Evolutionary conservation across 2,888 invertebrate genomes (phyloP).

Genomic region (Marronus borbonicus): DNA sequence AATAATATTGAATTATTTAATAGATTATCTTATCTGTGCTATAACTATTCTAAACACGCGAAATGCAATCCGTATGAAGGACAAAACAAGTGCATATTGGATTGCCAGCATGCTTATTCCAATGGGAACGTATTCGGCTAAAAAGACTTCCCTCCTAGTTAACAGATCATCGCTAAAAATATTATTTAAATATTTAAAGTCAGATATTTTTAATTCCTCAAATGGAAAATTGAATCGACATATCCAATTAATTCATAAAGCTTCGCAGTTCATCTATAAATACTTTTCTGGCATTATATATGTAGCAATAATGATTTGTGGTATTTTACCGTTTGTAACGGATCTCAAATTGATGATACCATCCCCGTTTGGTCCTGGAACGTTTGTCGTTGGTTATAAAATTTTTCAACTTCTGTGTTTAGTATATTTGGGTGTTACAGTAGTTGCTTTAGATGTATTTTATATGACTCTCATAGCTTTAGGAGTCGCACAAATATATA

Average conservation of each 20-base stretch:
- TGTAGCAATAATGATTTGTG: neutral
- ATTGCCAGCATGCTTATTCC: constrained; percentile 5
- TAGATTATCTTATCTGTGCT: neutral
- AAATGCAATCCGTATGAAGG: constrained; percentile 10
- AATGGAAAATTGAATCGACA: neutral
- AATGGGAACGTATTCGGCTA: neutral
- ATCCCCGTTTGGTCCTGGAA: neutral
- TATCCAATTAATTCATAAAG: constrained; percentile 4
- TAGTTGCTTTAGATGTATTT: constrained; percentile 1
- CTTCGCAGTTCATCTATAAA: neutral
- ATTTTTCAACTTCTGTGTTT: neutral
- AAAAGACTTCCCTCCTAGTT: neutral
- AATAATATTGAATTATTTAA: neutral
- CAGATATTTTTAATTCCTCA: constrained; percentile 1
- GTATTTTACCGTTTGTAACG: neutral
- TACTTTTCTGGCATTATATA: constrained; percentile 14
- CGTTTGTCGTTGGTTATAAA: constrained; percentile 2
- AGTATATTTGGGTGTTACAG: neutral
- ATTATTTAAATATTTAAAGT: constrained; percentile 6
- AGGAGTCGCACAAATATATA: constrained; percentile 9
- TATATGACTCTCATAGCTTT: constrained; percentile 14
- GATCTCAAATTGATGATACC: neutral
- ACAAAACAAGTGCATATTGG: neutral
- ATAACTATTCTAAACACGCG: constrained; percentile 2
- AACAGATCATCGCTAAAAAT: neutral